Base-by-base conservation (phyloP, 2,888 invertebrate species). In the Microdon myrmicae region DNA sequence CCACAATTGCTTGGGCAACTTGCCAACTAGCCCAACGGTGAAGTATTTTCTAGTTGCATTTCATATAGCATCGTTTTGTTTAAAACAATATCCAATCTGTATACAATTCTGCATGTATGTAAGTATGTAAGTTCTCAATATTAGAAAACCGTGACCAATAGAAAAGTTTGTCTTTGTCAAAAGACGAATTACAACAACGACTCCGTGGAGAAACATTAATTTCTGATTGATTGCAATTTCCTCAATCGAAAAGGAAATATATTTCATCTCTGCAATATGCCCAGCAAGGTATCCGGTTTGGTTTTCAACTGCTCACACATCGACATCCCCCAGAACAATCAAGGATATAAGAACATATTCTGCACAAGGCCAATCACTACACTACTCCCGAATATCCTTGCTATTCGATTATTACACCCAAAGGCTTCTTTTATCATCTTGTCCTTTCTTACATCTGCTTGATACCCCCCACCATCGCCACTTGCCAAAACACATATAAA, bases 351-450 rank as follows among this genome's bases (percentile, higher is more conserved):
- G 58, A 58, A 43, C 51, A 64, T 51, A 64, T 64, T 41, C 58
- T 47, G 51, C 64, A 64, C 37, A 56, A 56, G 56, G 39, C 49
- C 45, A 41, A 64, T 43, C 53, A 41, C n/a, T n/a, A n/a, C n/a
- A n/a, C n/a, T n/a, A n/a, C n/a, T n/a, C n/a, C n/a, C 58, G 53
- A 43, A 64, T 53, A 53, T 53, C 64, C 61, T 56, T 64, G 64
- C 47, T 64, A 64, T 64, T 53, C n/a, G n/a, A n/a, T 64, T 64
- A 64, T 58, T 64, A 47, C 58, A 58, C 64, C 64, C 64, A 53
- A 53, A 61, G 58, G 64, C 49, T 56, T 35, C 55, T 19, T 35
- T 34, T 16, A 16, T 16, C 16, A 25, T 19, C 41, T n/a, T n/a
- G 26, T 17, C 20, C 16, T 26, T 43, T 26, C 26, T 17, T n/a